phyloP scores from a whole-genome alignment of 1,140 invertebrate genomes.

The Diorhabda sublineata region DNA sequence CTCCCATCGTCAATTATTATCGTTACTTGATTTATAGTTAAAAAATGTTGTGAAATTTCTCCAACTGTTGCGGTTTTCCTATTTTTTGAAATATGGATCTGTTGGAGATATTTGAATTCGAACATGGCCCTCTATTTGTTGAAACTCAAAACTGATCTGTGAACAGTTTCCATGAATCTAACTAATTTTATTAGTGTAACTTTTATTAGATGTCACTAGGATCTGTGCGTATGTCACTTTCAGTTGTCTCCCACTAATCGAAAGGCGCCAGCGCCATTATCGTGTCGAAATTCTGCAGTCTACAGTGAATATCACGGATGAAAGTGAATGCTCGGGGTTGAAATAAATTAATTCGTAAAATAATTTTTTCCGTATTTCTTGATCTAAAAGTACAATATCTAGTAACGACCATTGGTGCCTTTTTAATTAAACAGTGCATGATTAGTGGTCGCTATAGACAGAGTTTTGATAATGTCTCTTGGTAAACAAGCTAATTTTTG shows the following conservation, averaged over 20 bases:
- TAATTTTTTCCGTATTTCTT: not conserved
- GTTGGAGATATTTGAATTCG: no score
- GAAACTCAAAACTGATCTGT: no score
- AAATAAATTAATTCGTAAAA: not conserved
- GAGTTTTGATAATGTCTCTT: constrained; percentile 23
- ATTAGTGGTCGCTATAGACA: constrained; percentile 13
- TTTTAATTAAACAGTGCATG: constrained; percentile 12
- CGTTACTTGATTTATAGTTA: no score
- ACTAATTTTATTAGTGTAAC: no score
- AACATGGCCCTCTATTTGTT: no score
- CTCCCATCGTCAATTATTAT: no score
- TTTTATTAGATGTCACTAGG: no score
- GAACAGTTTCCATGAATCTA: no score
- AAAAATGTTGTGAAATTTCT: no score
- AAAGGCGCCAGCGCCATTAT: constrained; percentile 28
- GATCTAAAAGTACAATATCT: not conserved
- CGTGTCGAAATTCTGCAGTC: constrained; percentile 19
- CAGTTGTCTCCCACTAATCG: constrained; percentile 21
- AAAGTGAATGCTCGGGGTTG: not conserved
- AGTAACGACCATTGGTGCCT: constrained; percentile 8
- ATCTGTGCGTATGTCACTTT: not conserved
- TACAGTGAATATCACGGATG: not conserved
- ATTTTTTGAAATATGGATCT: no score
- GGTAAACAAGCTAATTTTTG: constrained; percentile 15
- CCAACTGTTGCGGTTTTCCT: no score